phyloP scores from a whole-genome alignment of 2,797 vertebrate species.

The Rachycentron canadum region DNA sequence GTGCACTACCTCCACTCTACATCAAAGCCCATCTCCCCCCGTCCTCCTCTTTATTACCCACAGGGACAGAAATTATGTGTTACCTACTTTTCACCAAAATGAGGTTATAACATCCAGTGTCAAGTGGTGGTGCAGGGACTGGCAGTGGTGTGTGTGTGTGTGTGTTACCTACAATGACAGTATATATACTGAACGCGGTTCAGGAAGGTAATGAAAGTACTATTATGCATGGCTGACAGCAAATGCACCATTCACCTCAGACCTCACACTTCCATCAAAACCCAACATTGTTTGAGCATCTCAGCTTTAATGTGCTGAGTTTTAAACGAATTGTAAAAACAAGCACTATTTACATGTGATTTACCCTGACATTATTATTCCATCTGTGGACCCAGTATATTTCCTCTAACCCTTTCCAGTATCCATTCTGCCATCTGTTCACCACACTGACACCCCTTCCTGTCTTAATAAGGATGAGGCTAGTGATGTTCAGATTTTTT shows the following conservation, averaged over 20 bases:
- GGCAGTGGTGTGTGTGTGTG: slow-evolving; percentile 36
- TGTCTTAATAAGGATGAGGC: slow-evolving; percentile 9
- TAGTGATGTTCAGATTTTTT: neutral
- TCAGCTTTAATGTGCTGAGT: slow-evolving; percentile 19
- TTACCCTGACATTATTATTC: slow-evolving; percentile 43
- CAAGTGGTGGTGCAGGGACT: slow-evolving; percentile 56
- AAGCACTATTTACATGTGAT: slow-evolving; percentile 24
- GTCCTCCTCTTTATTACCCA: slow-evolving; percentile 44
- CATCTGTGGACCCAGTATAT: slow-evolving; percentile 23
- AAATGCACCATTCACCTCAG: slow-evolving; percentile 50
- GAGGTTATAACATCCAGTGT: slow-evolving; percentile 78
- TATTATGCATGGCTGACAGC: slow-evolving; percentile 41
- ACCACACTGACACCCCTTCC: slow-evolving; percentile 19
- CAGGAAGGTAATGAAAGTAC: slow-evolving; percentile 48
- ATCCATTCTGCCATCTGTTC: slow-evolving; percentile 29
- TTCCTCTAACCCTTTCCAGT: slow-evolving; percentile 18
- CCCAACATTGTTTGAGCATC: slow-evolving; percentile 38
- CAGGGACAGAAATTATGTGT: slow-evolving; percentile 70
- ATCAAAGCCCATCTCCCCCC: slow-evolving; percentile 70
- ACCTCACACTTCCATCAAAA: slow-evolving; percentile 52
- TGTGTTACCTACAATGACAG: slow-evolving; percentile 33
- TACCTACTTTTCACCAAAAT: slow-evolving; percentile 80
- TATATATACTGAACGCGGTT: slow-evolving; percentile 37
- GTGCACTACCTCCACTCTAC: slow-evolving; percentile 63
- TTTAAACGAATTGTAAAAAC: slow-evolving; percentile 37